Base-by-base conservation (phyloP, 2,797 vertebrate genomes). In the Amazona ochrocephala region DNA sequence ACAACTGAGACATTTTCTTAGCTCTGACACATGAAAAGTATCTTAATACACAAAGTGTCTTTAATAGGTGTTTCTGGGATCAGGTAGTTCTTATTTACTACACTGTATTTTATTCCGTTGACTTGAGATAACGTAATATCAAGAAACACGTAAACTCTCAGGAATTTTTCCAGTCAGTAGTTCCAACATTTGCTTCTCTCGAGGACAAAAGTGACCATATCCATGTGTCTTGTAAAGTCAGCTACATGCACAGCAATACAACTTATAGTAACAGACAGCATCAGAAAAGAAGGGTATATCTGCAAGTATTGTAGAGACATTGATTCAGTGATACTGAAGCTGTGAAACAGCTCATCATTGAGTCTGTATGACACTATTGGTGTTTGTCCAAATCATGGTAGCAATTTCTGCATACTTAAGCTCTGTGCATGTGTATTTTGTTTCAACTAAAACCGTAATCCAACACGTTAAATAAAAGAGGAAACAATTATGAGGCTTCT, bases 101-200 rank as follows among this genome's bases (percentile, higher is more conserved):
- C 26, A 24, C 8, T 11, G 1, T 78, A 2, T 47, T 61, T 54
- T 8, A 20, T 83, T 84, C 42, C 44, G 4, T 83, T 77, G 15
- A 39, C 23, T 66, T 67, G 54, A 93, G 71, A 84, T 75, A 73
- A 67, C 9, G 6, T 80, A 68, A 75, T 74, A 32, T 76, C 41
- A 70, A 50, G 53, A 74, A 79, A 79, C 42, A 78, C 0, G 0
- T 61, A 41, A 85, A 45, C 23, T 74, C 50, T 45, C 32, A 42
- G 39, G 37, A 41, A 37, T 24, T 90, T 92, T 90, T 67, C 44
- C 34, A 64, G 47, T 56, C 42, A 87, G 24, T 75, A 68, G 83
- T 71, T 85, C 70, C 91, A 90, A 70, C 15, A 29, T 80, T 93
- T 93, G 32, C 75, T 95, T 84, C 70, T 71, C 65, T 41, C 16